phyloP scores from a whole-genome alignment of 2,888 invertebrate species.

The Sthenelais limicola region DNA sequence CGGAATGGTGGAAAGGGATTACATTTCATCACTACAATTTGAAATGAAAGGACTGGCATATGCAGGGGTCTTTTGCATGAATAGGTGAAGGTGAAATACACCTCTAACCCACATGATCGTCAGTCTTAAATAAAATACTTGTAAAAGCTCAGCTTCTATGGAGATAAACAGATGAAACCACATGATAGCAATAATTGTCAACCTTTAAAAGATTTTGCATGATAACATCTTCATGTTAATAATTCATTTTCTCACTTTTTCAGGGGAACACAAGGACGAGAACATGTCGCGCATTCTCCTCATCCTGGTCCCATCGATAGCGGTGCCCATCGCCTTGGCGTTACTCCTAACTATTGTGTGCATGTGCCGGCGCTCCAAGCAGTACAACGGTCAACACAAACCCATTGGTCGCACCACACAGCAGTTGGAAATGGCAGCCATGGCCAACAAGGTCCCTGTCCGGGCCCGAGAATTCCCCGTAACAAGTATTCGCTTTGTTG shows the following conservation, averaged over 20 bases:
- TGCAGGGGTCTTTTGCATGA: no score
- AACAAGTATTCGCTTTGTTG: constrained; percentile 77
- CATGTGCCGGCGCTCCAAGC: constrained; percentile 61
- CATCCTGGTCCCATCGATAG: constrained; percentile 78
- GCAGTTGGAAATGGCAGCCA: constrained; percentile 87
- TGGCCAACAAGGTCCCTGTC: constrained; percentile 73
- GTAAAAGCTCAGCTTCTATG: no score
- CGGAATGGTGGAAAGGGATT: no score
- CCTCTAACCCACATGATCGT: no score
- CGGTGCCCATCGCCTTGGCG: constrained; percentile 66
- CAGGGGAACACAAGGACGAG: constrained; percentile 20
- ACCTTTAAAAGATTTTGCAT: no score
- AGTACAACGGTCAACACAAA: constrained; percentile 43
- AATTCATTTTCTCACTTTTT: constrained; percentile 1
- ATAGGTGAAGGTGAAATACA: no score
- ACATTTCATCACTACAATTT: no score
- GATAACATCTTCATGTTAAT: no score
- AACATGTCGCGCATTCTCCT: constrained; percentile 51
- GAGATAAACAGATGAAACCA: no score
- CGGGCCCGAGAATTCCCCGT: constrained; percentile 87
- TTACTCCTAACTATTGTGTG: constrained; percentile 67
- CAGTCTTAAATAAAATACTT: no score
- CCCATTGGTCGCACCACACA: constrained; percentile 52
- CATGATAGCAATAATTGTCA: no score
- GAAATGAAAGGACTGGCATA: no score